Conservation (phyloP, 2,888 invertebrate species). For the Myopa testacea region DNA sequence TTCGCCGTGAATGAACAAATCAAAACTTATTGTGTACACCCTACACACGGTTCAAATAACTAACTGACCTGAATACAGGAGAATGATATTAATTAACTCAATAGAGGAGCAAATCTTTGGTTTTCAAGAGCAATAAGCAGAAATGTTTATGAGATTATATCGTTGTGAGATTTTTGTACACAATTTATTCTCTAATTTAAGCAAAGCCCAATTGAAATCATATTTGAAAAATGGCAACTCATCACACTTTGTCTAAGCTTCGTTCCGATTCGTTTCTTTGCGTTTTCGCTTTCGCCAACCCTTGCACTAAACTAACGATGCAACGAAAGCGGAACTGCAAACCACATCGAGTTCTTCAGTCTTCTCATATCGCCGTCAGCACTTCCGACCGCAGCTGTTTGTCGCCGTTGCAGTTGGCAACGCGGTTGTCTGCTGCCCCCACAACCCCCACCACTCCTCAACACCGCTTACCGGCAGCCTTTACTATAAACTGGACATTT, state of each 20-base stretch:
- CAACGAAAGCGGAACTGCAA: conserved; percentile 2
- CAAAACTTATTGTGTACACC: too few relatives aligned
- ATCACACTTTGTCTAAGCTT: background rate
- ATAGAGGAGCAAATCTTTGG: too few relatives aligned
- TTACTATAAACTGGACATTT: background rate
- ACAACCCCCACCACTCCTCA: conserved; percentile 5
- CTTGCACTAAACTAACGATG: background rate
- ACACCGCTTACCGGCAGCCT: background rate
- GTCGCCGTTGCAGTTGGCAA: conserved; percentile 21
- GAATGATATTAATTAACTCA: too few relatives aligned
- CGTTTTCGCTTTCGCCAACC: background rate
- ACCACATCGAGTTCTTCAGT: background rate
- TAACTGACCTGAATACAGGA: too few relatives aligned
- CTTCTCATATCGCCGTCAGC: conserved; percentile 11
- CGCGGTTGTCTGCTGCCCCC: background rate
- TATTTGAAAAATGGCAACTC: background rate
- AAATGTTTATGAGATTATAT: too few relatives aligned
- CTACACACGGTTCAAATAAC: too few relatives aligned
- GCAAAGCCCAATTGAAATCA: too few relatives aligned
- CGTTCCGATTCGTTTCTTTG: background rate
- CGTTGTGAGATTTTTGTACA: too few relatives aligned
- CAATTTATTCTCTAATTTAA: too few relatives aligned
- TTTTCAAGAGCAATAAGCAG: too few relatives aligned
- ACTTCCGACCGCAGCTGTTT: conserved; percentile 24
- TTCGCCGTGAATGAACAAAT: too few relatives aligned